Conservation (phyloP, 2,888 invertebrate genomes). For the Phengaris alcon region DNA sequence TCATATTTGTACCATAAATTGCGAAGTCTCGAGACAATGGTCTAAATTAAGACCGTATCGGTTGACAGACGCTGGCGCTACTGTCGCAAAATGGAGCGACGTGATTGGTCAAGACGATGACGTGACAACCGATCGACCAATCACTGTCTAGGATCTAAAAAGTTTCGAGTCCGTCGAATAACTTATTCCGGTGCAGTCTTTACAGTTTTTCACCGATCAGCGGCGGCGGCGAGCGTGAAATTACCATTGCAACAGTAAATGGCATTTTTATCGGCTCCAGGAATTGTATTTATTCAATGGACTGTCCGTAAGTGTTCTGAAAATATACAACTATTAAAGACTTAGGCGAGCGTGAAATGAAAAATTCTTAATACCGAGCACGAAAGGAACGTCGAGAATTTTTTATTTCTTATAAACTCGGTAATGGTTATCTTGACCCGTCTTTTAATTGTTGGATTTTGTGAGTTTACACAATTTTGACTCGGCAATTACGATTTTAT, state of each 20-base stretch:
- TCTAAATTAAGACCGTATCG: conserved; percentile 34
- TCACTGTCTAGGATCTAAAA: not conserved
- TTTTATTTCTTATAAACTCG: conserved; percentile 36
- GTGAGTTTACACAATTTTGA: conserved; percentile 29
- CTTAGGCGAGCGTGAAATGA: conserved; percentile 61
- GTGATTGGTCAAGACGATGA: not conserved
- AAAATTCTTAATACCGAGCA: conserved; percentile 31
- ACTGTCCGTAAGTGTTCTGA: conserved; percentile 41
- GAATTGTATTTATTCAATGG: conserved; percentile 39
- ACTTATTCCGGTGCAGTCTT: conserved; percentile 43
- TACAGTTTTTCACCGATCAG: conserved; percentile 57
- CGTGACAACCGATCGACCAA: not conserved
- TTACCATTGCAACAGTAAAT: conserved; percentile 51
- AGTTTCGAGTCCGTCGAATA: not conserved
- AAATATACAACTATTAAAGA: conserved; percentile 57
- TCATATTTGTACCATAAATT: conserved; percentile 62
- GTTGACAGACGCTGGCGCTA: not conserved
- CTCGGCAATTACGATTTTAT: conserved; percentile 28
- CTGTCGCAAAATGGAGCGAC: not conserved
- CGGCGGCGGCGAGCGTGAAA: conserved; percentile 61
- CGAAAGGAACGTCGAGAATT: conserved; percentile 33
- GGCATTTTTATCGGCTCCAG: conserved; percentile 40
- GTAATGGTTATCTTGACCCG: conserved; percentile 32
- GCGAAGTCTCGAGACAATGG: conserved; percentile 52
- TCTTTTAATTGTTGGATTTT: conserved; percentile 26